phyloP scores from a whole-genome alignment of 2,797 vertebrate genomes.

The Erethizon dorsatum region DNA sequence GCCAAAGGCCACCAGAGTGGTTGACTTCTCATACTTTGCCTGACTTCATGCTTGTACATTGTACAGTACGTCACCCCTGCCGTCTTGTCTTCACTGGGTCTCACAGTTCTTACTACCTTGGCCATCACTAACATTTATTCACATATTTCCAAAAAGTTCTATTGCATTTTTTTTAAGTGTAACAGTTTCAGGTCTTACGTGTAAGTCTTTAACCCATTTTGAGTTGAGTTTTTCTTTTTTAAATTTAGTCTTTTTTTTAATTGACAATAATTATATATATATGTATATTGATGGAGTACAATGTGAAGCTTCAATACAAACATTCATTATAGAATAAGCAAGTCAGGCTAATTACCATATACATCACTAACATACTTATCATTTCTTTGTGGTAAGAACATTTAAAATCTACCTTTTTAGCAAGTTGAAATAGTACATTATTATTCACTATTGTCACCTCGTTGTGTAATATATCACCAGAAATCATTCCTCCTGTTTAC shows the following conservation, averaged over 20 bases:
- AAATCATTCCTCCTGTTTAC: not conserved
- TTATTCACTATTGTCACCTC: not conserved
- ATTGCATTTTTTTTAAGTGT: not conserved
- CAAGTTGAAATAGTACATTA: not conserved
- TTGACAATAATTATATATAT: not conserved
- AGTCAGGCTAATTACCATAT: not conserved
- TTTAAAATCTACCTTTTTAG: not conserved
- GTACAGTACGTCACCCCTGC: no score
- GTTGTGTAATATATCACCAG: not conserved
- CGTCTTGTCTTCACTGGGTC: not conserved
- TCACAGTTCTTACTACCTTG: not conserved
- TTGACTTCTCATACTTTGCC: fast-evolving
- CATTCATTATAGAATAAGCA: not conserved
- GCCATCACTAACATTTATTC: not conserved
- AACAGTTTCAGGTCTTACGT: not conserved
- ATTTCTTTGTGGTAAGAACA: not conserved
- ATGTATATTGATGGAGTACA: not conserved
- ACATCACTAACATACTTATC: not conserved
- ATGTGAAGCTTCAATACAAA: not conserved
- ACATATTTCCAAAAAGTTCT: not conserved
- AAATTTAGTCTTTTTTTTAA: conserved; percentile 11
- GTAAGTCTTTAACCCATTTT: not conserved
- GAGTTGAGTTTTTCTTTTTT: not conserved
- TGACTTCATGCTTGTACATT: fast-evolving
- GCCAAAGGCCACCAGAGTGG: not conserved